Conservation (phyloP, 92 coral and sea anemone genomes). For the Epizoanthus fatuus region DNA sequence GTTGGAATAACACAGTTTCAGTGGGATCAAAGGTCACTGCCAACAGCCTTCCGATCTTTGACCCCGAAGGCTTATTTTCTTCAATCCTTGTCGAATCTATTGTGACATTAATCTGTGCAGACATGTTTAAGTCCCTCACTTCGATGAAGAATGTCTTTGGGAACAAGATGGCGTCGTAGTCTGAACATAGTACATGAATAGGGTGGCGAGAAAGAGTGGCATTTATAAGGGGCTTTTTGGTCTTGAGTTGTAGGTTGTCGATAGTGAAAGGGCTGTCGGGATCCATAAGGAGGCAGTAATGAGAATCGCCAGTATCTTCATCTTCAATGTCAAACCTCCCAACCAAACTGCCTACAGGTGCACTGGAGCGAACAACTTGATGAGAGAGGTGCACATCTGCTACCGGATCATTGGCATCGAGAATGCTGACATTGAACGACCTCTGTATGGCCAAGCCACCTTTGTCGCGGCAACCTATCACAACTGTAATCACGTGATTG, state of each 20-base stretch:
- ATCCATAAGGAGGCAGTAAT: conserved; percentile 61
- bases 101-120: conserved; percentile 71
- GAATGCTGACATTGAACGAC: conserved; percentile 58
- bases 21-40: conserved; percentile 61
- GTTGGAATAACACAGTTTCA: conserved; percentile 56
- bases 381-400: conserved; percentile 66
- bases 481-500: conserved; percentile 53
- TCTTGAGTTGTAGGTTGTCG: conserved; percentile 59
- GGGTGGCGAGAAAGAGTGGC: conserved; percentile 73
- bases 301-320: conserved; percentile 65
- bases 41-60: conserved; percentile 64
- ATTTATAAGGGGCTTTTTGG: conserved; percentile 59
- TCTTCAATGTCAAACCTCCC: conserved; percentile 73
- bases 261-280: conserved; percentile 68
- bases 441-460: conserved; percentile 56
- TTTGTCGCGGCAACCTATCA: conserved; percentile 61
- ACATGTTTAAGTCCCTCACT: conserved; percentile 59
- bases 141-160: conserved; percentile 67
- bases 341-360: conserved; percentile 68
- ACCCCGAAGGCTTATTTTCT: conserved; percentile 75
- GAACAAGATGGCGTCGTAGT: conserved; percentile 32
- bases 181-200: conserved; percentile 62
- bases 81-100: conserved; percentile 58
- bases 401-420: conserved; percentile 74
- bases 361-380: conserved; percentile 65